Base-by-base conservation (phyloP, 2,888 invertebrate species). In the Mythimna pallens region DNA sequence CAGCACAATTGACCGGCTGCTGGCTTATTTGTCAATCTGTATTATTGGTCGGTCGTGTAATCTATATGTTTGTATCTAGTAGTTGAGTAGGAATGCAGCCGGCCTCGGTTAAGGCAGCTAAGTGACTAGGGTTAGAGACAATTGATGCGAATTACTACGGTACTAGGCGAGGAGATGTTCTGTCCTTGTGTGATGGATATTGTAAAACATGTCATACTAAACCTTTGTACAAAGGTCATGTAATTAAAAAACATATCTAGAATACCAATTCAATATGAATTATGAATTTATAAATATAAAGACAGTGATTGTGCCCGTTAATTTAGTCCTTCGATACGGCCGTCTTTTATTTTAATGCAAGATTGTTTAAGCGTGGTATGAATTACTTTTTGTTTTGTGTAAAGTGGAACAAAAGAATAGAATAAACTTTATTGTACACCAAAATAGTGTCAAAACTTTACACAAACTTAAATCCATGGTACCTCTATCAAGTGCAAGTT, bases 11-110 rank as follows among this genome's bases (percentile, higher is more conserved):
- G 83, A 65, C 75, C 67, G 83, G 43, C 64, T 52, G 74, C 70
- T 70, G 64, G 74, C 70, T 78, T 77, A 82, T 87, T 86, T 82
- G 79, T 84, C 87, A 80, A 85, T 86, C 79, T 83, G 68, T 74
- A 70, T 79, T 83, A 77, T 81, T 73, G 70, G 70, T 2, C 43
- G 52, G 62, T 65, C 52, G 6, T 58, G 30, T 75, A 34, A 58
- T 25, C 1, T 65, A 22, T 50, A 20, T 9, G 68, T 73, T 50
- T 65, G 65, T 71, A 47, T 47, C 40, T 65, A 40, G 59, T 65
- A 81, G 47, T 81, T 65, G 59, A 20, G 57, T 47, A 58, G 65
- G 83, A 81, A 81, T 79, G 83, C 57, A 65, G 72, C 30, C 55
- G 55, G 34, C 65, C 59, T 72, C 68, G 14, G 57, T 17, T 54